phyloP scores from a whole-genome alignment of 2,888 invertebrate species.

The Polyploca ridens region DNA sequence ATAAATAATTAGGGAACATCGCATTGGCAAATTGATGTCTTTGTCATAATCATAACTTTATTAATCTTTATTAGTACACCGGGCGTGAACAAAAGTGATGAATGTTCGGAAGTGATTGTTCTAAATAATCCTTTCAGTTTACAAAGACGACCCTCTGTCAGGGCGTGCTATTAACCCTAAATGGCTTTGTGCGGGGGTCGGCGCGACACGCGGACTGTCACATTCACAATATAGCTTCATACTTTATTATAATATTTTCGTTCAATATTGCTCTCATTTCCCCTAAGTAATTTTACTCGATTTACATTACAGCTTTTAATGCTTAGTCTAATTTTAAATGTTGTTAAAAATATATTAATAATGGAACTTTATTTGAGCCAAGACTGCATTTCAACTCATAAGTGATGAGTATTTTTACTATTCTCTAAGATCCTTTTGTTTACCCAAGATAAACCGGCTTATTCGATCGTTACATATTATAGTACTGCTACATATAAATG shows the following conservation, averaged over 20 bases:
- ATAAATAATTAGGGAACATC: constrained; percentile 10
- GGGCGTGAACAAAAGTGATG: constrained; percentile 72
- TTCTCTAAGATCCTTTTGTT: too few species aligned
- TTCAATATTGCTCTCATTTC: constrained; percentile 70
- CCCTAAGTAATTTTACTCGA: constrained; percentile 42
- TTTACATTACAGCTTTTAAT: constrained; percentile 40
- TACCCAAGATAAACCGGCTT: too few species aligned
- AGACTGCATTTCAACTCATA: too few species aligned
- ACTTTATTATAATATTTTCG: constrained; percentile 82
- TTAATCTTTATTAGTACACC: constrained; percentile 64
- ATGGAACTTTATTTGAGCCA: too few species aligned
- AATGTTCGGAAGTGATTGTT: constrained; percentile 73
- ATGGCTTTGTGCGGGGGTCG: constrained; percentile 60
- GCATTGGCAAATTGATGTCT: constrained; percentile 37
- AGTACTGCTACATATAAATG: too few species aligned
- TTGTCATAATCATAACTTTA: constrained; percentile 63
- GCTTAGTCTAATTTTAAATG: not conserved
- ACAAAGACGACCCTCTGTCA: constrained; percentile 74
- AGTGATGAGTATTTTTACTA: too few species aligned
- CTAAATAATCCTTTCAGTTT: constrained; percentile 76
- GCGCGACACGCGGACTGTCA: constrained; percentile 79
- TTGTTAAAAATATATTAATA: too few species aligned
- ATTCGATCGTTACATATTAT: too few species aligned
- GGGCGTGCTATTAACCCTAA: constrained; percentile 68
- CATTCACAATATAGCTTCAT: constrained; percentile 79